phyloP scores from a whole-genome alignment of 2,113 vertebrate species.

The Ctenomys sociabilis region DNA sequence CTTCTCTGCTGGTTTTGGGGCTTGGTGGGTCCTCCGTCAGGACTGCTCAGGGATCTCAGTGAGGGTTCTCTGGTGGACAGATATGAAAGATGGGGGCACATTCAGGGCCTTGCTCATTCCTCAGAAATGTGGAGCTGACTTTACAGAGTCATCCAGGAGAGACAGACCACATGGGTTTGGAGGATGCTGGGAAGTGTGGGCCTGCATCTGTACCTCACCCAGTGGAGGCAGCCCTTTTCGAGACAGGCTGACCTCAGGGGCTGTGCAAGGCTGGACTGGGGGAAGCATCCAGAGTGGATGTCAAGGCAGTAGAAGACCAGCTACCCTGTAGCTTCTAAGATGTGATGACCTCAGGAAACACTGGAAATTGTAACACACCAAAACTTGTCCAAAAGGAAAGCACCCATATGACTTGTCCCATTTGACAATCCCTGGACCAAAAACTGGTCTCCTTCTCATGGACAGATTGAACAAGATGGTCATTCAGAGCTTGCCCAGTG shows the following conservation, averaged over 20 bases:
- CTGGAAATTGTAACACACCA: accelerated
- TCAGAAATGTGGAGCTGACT: background rate
- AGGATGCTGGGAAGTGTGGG: background rate
- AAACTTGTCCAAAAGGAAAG: background rate
- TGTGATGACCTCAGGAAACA: too few relatives aligned
- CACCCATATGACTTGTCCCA: too few relatives aligned
- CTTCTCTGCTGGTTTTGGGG: background rate
- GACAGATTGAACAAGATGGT: background rate
- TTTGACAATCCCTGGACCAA: background rate
- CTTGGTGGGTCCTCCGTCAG: background rate
- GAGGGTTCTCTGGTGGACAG: background rate
- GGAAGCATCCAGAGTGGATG: background rate
- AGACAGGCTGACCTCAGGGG: background rate
- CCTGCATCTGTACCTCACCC: background rate
- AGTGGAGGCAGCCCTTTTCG: background rate
- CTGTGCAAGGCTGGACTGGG: too few relatives aligned
- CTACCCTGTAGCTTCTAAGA: too few relatives aligned
- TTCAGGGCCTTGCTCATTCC: background rate
- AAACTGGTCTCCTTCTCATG: background rate
- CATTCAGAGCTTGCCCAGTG: too few relatives aligned
- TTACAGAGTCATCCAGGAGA: background rate
- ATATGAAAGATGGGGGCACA: background rate
- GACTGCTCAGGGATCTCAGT: background rate
- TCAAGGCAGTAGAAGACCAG: background rate
- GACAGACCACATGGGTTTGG: too few relatives aligned